Base-by-base conservation (phyloP, 2,797 vertebrate species). In the Phataginus tricuspis region DNA sequence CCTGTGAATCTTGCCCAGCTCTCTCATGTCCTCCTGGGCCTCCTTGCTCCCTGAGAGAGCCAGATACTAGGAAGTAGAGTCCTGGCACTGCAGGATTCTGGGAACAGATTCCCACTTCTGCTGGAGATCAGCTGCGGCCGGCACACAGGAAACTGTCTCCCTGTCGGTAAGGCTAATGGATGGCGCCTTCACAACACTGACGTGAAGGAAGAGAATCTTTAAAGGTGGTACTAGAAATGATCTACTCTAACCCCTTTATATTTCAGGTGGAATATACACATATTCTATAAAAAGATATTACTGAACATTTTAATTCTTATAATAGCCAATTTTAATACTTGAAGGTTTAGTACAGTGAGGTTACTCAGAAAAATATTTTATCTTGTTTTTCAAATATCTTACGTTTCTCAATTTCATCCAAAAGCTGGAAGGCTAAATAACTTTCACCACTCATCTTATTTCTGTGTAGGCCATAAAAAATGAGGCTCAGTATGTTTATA, bases 331-430 rank as follows among this genome's bases (percentile, higher is more conserved):
- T 45, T 45, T 45, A 45, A 45, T 45, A 45, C 45, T 45, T 45
- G 45, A 45, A 45, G 45, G 45, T 45, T 45, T 45, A 45, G 11
- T 45, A 45, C 45, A 45, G 45, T 66, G 51, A 80, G 14, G 14
- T 5, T 66, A 59, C 39, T 79, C 21, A 51, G 31, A 23, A 92
- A 86, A 90, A 63, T 11, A 87, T 55, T 77, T 86, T 34, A 51
- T 77, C 82, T 66, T 86, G 42, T 29, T 90, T 92, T 89, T 92
- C 18, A 90, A 80, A 57, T 75, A 57, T 53, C 64, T 49, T n/a
- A 72, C 37, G 59, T 14, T 87, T 78, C 69, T 83, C 57, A 69
- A 63, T 74, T 80, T 57, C 13, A 69, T 18, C 59, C 13, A 53
- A 66, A 92, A 68, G 27, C 61, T 86, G 13, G 37, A 57, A 77